Evolutionary conservation across 2,797 vertebrate genomes (phyloP), one percentile per base, ranked within the genome.

Genomic region (Crocodylus rhombifer): DNA sequence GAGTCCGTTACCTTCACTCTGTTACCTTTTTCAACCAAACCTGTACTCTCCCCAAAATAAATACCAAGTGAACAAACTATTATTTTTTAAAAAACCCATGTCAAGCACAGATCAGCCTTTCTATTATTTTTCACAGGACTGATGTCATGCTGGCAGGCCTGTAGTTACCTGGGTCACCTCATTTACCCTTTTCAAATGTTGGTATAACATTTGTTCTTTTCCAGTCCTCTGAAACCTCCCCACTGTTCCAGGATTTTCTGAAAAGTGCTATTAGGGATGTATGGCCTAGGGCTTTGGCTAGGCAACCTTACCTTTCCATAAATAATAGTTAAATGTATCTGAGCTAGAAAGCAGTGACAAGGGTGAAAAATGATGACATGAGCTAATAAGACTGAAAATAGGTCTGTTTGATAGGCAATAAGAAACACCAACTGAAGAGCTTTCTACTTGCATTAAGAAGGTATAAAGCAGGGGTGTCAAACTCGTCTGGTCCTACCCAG

Each of bases 71-170:
- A 88, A 51, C 18, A 74, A 63, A 21, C 1, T 6, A 16, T 77
- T 81, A 57, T 64, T 13, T 62, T 80, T 21, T 14, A 76, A 6
- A 86, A 61, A 51, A 51, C 10, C 10, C 10, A 51, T 51, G 42
- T 51, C 42, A 51, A 20, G 21, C 74, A 80, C 86, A 84, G 4
- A 16, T 23, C 69, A 16, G 16, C 57, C 42, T n/a, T 33, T 13
- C 64, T 23, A 79, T 92, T 25, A 15, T 14, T 92, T 89, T 21
- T 85, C 69, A 79, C 69, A 79, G 79, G 87, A 85, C 28, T 36
- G 36, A 0, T 62, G 0, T 71, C 36, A 65, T 15, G 12, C 14
- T 85, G 51, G 65, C 14, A n/a, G 14, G 13, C 4, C 42, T 51
- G 42, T 51, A 51, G 42, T 51, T 51, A 51, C 42, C 42, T 3